A percentile compares a stretch with the other conserved stretches of the same genome.
Conservation (phyloP, 1,140 invertebrate genomes). For the Drosophila orosa region DNA sequence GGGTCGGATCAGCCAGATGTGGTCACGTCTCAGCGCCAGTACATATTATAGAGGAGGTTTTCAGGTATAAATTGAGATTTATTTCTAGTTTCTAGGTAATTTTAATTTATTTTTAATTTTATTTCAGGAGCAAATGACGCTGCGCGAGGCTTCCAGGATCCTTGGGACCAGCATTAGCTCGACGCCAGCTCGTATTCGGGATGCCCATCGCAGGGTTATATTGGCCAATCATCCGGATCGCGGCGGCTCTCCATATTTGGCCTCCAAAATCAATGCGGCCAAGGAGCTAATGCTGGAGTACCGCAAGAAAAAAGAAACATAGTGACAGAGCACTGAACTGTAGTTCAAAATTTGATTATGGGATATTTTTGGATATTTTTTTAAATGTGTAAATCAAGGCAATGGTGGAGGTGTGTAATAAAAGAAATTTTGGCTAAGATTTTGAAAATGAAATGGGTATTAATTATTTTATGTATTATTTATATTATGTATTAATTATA, state of each 20-base stretch:
- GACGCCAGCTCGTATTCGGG: neutral
- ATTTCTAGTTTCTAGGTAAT: conserved; percentile 26
- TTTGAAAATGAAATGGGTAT: neutral
- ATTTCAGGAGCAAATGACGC: conserved; percentile 7
- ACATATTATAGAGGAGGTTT: conserved; percentile 14
- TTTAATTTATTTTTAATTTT: neutral
- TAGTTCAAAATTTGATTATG: neutral
- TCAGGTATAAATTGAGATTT: no score
- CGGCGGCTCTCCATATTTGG: conserved; percentile 20
- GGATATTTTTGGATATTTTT: neutral
- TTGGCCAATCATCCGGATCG: conserved; percentile 30
- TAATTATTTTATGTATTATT: neutral
- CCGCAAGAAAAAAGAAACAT: neutral
- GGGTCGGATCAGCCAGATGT: neutral
- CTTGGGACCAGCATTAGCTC: conserved; percentile 19
- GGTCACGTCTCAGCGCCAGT: neutral
- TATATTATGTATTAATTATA: neutral
- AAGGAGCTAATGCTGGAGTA: conserved; percentile 9
- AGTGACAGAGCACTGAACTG: neutral
- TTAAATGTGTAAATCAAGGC: neutral
- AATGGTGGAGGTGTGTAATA: neutral
- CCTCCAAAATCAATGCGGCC: conserved; percentile 18
- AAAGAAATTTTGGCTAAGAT: neutral
- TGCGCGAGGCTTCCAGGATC: conserved; percentile 16
- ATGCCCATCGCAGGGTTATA: conserved; percentile 1